These are phyloP conservation scores for Triplophysa siluroides DNA, from an alignment of 2,113 vertebrate species.

Conservation along the genomic window DNA sequence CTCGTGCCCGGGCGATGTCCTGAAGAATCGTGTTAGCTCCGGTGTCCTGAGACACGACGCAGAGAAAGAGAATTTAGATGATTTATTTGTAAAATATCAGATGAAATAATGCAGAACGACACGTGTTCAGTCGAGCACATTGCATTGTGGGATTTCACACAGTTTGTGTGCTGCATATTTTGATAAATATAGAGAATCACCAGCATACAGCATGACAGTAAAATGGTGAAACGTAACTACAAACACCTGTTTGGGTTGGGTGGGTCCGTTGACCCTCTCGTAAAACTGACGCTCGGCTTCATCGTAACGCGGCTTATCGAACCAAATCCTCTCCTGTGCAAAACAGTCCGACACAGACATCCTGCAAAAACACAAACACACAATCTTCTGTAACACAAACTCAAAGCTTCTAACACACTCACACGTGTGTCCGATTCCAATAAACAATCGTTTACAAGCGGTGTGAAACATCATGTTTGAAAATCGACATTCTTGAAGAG, in stretches of 20 bases:
- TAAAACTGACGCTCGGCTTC: conserved; percentile 89
- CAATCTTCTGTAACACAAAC: not conserved
- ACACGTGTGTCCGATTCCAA: not conserved
- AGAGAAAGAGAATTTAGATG: conserved; percentile 70
- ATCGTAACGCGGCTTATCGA: conserved; percentile 89
- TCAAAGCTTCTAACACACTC: not conserved
- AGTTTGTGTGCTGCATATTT: too few relatives aligned
- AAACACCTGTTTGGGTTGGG: conserved; percentile 62
- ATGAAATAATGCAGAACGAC: too few relatives aligned
- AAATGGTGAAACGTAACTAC: too few relatives aligned
- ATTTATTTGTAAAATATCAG: too few relatives aligned
- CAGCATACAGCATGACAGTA: not conserved
- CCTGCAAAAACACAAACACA: conserved; percentile 62
- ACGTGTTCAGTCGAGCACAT: too few relatives aligned
- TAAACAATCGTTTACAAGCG: too few relatives aligned
- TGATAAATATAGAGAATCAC: conserved; percentile 52
- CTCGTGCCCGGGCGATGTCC: conserved; percentile 94
- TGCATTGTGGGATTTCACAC: too few relatives aligned
- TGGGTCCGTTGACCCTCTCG: conserved; percentile 74
- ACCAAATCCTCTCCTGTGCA: conserved; percentile 90
- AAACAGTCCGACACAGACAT: conserved; percentile 82
- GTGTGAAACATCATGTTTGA: not conserved
- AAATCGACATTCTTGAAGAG: not conserved
- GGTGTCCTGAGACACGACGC: conserved; percentile 77
- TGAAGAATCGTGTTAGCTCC: conserved; percentile 91